Percentiles rank a stretch among this genome's conserved stretches.
Conservation (phyloP, 2,888 invertebrate genomes). For the Aelia acuminata region DNA sequence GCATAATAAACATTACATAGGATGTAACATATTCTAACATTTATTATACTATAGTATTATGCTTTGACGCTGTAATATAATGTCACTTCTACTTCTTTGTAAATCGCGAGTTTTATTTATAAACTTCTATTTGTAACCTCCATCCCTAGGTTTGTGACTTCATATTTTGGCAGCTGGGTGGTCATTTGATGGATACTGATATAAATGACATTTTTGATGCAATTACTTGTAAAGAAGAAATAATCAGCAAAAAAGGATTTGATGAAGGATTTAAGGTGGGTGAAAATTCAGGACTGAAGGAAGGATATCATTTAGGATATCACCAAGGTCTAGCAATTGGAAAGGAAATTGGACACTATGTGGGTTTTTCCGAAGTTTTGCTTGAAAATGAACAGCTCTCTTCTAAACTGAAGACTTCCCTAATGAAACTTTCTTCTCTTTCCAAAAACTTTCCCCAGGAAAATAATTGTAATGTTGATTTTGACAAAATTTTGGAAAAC, state of each 20-base stretch:
- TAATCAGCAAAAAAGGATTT: slow-evolving; percentile 76
- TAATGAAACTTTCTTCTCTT: slow-evolving; percentile 74
- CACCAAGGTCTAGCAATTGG: slow-evolving; percentile 84
- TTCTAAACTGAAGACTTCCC: slow-evolving; percentile 73
- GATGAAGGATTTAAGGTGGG: slow-evolving; percentile 79
- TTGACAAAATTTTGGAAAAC: slow-evolving; percentile 75
- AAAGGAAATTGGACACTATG: slow-evolving; percentile 82
- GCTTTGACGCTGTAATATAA: no score
- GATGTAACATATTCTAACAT: no score
- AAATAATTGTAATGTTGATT: slow-evolving; percentile 78
- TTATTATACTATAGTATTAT: no score
- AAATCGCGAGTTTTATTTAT: no score
- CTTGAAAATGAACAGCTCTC: slow-evolving; percentile 48
- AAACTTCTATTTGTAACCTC: background rate
- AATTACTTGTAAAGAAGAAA: slow-evolving; percentile 80
- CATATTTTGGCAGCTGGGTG: background rate
- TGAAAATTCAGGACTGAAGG: slow-evolving; percentile 73
- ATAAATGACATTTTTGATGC: slow-evolving; percentile 83
- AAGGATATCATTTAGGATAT: slow-evolving; percentile 83
- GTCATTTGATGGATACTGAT: slow-evolving; percentile 71
- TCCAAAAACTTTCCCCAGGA: slow-evolving; percentile 77
- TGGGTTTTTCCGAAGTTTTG: slow-evolving; percentile 75
- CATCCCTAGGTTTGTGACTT: background rate
- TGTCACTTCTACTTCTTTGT: no score
- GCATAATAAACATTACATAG: no score